Conservation (phyloP, 2,797 vertebrate species). For the Ataeniobius toweri region DNA sequence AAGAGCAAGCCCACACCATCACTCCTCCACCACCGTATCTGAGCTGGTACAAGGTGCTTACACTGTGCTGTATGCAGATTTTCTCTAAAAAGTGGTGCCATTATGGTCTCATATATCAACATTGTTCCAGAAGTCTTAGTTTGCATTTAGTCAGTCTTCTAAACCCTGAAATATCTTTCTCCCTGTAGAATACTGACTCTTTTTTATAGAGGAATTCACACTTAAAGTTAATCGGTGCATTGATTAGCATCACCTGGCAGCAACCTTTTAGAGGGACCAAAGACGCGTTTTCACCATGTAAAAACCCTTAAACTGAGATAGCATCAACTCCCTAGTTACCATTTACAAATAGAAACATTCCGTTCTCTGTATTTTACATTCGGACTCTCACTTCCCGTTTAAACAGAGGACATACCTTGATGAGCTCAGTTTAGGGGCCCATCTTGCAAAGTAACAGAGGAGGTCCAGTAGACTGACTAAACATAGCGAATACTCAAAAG, state of each 20-base stretch:
- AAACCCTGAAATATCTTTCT: background rate
- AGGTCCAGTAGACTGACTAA: background rate
- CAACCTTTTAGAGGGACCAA: background rate
- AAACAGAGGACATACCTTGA: background rate
- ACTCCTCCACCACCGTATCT: background rate
- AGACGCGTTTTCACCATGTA: background rate
- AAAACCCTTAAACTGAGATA: background rate
- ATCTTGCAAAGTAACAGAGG: background rate
- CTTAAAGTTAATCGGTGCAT: background rate
- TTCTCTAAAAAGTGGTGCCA: background rate
- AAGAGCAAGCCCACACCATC: background rate
- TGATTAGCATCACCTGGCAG: background rate
- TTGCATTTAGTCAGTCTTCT: background rate
- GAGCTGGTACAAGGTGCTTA: background rate
- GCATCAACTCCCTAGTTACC: background rate
- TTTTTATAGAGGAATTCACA: background rate
- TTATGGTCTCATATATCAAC: background rate
- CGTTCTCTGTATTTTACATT: background rate
- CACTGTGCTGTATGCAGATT: background rate
- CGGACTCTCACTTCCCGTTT: slow-evolving; percentile 2
- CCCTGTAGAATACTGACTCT: background rate
- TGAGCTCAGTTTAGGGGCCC: background rate
- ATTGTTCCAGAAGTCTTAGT: background rate
- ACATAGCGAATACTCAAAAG: background rate
- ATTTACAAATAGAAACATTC: background rate